Evolutionary conservation across 1,140 invertebrate species (phyloP), one percentile per base, ranked within the genome.

Genomic region (Ptiloglossa arizonensis): DNA sequence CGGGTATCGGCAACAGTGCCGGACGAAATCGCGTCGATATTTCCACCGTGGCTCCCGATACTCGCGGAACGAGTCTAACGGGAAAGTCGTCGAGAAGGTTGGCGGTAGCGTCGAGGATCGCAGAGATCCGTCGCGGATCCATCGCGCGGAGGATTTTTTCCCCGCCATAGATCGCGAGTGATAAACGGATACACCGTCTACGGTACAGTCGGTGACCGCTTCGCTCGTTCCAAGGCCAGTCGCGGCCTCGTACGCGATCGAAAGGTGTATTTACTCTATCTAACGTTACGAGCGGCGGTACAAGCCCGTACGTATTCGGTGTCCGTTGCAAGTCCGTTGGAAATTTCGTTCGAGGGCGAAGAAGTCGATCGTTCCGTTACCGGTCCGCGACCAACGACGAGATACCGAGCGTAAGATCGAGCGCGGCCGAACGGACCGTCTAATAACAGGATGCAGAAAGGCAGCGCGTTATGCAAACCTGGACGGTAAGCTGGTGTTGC

Each of bases 391-490:
- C n/a, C n/a, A n/a, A n/a, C n/a, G n/a, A n/a, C n/a, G n/a, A 52
- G 50, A 72, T 72, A 41, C 19, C 41, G 44, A 4, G 22, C 29
- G 62, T 29, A n/a, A 38, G 50, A 22, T 29, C 13, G 22, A 48
- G 13, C 48, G 56, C 29, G 17, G 35, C 9, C 60, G n/a, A 22
- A 19, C 56, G 54, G 35, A 1, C 22, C 35, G 17, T 50, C 54
- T 59, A 79, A 79, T 64, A 62, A 82, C 50, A 56, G 69, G 50
- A 78, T 46, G 63, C 50, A 62, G 64, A 38, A 56, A 44, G 5
- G 9, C n/a, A n/a, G n/a, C n/a, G 67, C 77, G 81, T 85, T 85
- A 85, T 85, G 83, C 83, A 85, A 85, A 85, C 75, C 27, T 19
- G 1, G 15, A 50, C 32, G 11, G 32, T 24, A 6, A n/a, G n/a